Percentiles rank a stretch among this genome's conserved stretches.
phyloP scores from a whole-genome alignment of 2,113 vertebrate species.

The Pleuronectes platessa region DNA sequence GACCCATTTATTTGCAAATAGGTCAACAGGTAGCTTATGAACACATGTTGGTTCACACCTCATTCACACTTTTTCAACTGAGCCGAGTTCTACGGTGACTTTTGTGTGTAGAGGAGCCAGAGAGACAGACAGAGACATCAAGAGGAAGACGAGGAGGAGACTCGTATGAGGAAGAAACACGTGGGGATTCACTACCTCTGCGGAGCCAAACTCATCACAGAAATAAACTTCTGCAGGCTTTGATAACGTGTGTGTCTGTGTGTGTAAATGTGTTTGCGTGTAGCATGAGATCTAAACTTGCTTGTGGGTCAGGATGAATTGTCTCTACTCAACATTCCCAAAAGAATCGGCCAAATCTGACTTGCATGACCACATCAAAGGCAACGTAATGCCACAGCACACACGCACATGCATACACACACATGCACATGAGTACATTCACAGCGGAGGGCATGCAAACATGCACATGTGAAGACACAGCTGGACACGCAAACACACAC shows the following conservation, averaged over 20 bases:
- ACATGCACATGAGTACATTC: neutral
- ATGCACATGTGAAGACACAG: conserved; percentile 38
- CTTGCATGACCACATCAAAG: conserved; percentile 65
- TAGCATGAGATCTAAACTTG: conserved; percentile 37
- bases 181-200: neutral
- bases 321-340: conserved; percentile 59
- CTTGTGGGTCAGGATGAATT: conserved; percentile 45
- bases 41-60: neutral
- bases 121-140: neutral
- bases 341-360: conserved; percentile 52
- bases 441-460: conserved; percentile 32
- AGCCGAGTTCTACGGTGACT: neutral
- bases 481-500: conserved; percentile 24
- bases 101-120: neutral
- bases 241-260: neutral
- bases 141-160: conserved; percentile 14
- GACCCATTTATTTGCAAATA: conserved; percentile 49
- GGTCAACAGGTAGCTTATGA: conserved; percentile 50
- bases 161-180: neutral
- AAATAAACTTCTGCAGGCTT: conserved; percentile 26
- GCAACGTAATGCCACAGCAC: conserved; percentile 33
- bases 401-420: conserved; percentile 13
- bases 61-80: neutral
- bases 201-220: neutral
- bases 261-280: conserved; percentile 22